Percentiles rank a stretch among this genome's conserved stretches.
phyloP scores from a whole-genome alignment of 2,888 invertebrate genomes.

The Stictocephala bisonia region DNA sequence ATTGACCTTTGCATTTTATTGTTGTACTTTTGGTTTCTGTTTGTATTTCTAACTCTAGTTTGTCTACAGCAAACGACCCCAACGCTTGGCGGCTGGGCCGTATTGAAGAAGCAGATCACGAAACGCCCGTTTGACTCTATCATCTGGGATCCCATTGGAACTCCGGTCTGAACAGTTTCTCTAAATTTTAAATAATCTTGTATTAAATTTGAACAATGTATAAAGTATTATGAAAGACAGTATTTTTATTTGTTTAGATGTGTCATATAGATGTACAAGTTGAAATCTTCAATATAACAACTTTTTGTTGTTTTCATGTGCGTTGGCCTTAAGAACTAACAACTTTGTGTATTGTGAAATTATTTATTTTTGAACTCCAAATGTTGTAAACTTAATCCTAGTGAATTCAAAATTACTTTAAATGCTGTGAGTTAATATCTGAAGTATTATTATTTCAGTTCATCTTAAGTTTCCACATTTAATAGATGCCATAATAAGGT shows the following conservation, averaged over 20 bases:
- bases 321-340: too few species aligned
- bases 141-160: conserved; percentile 6
- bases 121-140: conserved; percentile 78
- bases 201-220: background rate
- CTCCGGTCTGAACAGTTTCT: conserved; percentile 25
- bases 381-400: too few species aligned
- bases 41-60: conserved; percentile 18
- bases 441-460: too few species aligned
- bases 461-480: too few species aligned
- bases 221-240: background rate
- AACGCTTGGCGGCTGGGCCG: conserved; percentile 84
- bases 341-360: too few species aligned
- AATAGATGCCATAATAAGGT: too few species aligned
- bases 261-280: conserved; percentile 15
- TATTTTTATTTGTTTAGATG: conserved; percentile 18
- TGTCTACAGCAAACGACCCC: conserved; percentile 76
- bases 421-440: too few species aligned
- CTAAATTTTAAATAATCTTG: background rate
- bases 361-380: too few species aligned
- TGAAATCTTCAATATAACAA: background rate
- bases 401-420: too few species aligned
- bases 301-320: background rate
- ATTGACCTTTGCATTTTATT: too few species aligned
- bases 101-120: conserved; percentile 84
- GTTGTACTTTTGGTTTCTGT: too few species aligned